These are phyloP conservation scores for Sceloporus tristichus DNA, from an alignment of 2,113 vertebrate species.

Conservation along the genomic window DNA sequence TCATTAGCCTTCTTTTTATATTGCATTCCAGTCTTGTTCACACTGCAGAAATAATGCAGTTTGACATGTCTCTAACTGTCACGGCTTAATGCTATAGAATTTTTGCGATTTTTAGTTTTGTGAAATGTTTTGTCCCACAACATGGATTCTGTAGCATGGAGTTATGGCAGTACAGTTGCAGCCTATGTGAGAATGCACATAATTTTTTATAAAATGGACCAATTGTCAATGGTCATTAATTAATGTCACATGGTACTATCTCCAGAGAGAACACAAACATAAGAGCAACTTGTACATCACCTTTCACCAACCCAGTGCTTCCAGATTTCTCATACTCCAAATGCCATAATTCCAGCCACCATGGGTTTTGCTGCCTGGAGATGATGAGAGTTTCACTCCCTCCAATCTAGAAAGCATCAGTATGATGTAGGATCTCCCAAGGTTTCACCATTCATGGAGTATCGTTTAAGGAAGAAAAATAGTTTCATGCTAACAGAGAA, in stretches of 20 bases:
- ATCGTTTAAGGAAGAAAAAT: neutral
- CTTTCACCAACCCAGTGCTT: neutral
- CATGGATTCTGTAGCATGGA: too few species aligned
- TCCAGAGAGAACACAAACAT: neutral
- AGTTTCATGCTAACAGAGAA: neutral
- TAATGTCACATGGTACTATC: neutral
- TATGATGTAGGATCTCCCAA: neutral
- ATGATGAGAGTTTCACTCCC: neutral
- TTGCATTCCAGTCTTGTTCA: too few species aligned
- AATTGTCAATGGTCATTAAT: too few species aligned
- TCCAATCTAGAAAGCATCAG: neutral
- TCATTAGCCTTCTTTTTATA: too few species aligned
- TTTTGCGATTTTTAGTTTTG: too few species aligned
- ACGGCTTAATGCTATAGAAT: too few species aligned
- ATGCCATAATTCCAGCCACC: neutral
- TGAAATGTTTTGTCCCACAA: too few species aligned
- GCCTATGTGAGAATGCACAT: too few species aligned
- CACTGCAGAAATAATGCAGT: too few species aligned
- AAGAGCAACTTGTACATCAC: neutral
- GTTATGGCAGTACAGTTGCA: too few species aligned
- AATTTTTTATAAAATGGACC: too few species aligned
- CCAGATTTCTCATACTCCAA: neutral
- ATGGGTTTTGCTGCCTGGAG: neutral
- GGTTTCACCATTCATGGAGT: neutral
- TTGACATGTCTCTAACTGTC: too few species aligned